Percentiles rank a stretch among this genome's conserved stretches.
Evolutionary conservation across 1,140 invertebrate genomes (phyloP).

Genomic region (Drosophila suzukii): DNA sequence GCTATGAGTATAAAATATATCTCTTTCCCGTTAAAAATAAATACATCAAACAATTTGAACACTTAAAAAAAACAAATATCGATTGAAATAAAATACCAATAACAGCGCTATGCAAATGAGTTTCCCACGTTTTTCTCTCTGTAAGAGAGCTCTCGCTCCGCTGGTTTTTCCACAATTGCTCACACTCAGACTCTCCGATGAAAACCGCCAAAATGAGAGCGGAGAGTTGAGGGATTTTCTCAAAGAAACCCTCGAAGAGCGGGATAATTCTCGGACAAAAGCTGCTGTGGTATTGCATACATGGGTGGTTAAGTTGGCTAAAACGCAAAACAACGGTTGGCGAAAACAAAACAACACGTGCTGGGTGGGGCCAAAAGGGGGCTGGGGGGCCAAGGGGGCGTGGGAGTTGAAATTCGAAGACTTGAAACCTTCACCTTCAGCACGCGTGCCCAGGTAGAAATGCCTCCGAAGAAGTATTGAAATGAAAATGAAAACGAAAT

Average conservation of each 20-base stretch:
- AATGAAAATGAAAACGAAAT: constrained; percentile 54
- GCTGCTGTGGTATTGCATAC: constrained; percentile 12
- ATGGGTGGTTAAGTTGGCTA: not conserved
- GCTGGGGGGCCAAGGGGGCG: constrained; percentile 1
- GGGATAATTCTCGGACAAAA: constrained; percentile 19
- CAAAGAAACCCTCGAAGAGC: constrained; percentile 14
- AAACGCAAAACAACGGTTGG: constrained; percentile 26
- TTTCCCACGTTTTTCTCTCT: constrained; percentile 7
- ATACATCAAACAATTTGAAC: too few relatives aligned
- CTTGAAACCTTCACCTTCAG: constrained; percentile 58
- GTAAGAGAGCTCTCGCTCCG: not conserved
- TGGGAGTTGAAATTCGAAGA: constrained; percentile 28
- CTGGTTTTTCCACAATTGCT: not conserved
- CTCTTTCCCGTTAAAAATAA: too few relatives aligned
- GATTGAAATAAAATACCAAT: not conserved
- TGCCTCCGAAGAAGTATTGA: constrained; percentile 19
- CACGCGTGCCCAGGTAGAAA: constrained; percentile 40
- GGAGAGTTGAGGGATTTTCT: constrained; percentile 15
- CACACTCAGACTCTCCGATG: constrained; percentile 7
- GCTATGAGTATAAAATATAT: not conserved
- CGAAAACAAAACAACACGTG: constrained; percentile 53
- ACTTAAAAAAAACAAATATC: too few relatives aligned
- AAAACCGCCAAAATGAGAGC: constrained; percentile 31
- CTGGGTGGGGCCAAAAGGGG: not conserved
- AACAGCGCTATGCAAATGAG: not conserved